Percentiles rank a stretch among this genome's conserved stretches.
Evolutionary conservation across 2,797 vertebrate genomes (phyloP).

Genomic region (Monodelphis domestica): DNA sequence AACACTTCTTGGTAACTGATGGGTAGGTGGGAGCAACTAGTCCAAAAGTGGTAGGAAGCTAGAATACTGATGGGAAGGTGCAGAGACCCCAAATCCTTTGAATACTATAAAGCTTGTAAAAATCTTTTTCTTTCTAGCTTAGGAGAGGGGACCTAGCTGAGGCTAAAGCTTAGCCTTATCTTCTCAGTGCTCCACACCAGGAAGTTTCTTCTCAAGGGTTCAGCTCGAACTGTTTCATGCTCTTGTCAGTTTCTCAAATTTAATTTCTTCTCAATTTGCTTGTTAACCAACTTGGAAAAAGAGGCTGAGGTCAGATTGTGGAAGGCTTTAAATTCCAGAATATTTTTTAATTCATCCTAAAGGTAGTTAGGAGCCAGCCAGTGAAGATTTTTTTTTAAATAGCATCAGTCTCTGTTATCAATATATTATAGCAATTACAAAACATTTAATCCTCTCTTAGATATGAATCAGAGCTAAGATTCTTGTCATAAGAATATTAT

Average conservation of each 20-base stretch:
- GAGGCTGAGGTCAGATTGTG: background rate
- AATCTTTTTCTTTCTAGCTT: background rate
- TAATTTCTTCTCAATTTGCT: background rate
- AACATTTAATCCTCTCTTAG: too few relatives aligned
- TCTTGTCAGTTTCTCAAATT: background rate
- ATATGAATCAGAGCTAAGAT: too few relatives aligned
- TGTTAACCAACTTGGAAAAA: background rate
- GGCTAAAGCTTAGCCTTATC: background rate
- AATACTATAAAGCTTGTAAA: background rate
- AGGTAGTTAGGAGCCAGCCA: background rate
- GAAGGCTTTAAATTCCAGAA: background rate
- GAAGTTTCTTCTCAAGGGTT: background rate
- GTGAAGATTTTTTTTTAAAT: too few relatives aligned
- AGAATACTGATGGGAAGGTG: background rate
- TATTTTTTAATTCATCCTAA: background rate
- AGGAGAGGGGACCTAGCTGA: background rate
- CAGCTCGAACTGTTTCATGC: background rate
- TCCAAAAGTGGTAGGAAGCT: background rate
- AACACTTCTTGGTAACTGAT: background rate
- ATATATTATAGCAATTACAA: too few relatives aligned
- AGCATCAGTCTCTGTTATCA: too few relatives aligned
- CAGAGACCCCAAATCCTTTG: background rate
- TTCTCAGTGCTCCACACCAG: background rate
- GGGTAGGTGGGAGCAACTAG: background rate
- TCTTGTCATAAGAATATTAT: too few relatives aligned